Percentiles rank a stretch among this genome's conserved stretches.
Evolutionary conservation across 2,113 vertebrate species (phyloP).

Genomic region (Lagenorhynchus albirostris): DNA sequence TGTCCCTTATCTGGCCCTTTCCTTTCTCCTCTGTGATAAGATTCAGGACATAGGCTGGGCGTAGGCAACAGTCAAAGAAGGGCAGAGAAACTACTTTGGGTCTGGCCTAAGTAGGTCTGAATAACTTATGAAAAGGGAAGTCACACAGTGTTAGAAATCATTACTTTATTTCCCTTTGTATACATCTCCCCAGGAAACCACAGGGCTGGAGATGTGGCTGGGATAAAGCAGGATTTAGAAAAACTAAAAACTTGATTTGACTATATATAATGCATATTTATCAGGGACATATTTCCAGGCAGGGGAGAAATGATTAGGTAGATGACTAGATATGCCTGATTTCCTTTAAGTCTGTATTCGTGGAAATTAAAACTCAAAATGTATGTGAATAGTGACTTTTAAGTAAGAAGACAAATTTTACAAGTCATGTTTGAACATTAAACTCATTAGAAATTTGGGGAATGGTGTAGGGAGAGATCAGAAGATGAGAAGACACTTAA

Average conservation of each 20-base stretch:
- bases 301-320: neutral
- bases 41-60: neutral
- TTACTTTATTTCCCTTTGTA: slow-evolving; percentile 14
- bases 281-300: neutral
- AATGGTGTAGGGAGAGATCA: neutral
- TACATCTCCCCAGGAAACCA: neutral
- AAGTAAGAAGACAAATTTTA: neutral
- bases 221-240: neutral
- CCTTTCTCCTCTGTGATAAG: neutral
- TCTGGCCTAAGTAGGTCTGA: neutral
- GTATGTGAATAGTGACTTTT: neutral
- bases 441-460: neutral
- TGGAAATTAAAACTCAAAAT: neutral
- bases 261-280: neutral
- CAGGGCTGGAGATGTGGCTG: neutral
- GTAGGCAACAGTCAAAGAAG: neutral
- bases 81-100: neutral
- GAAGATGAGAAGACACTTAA: neutral
- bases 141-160: neutral
- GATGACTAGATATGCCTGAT: neutral
- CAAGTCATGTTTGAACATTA: neutral
- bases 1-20: neutral
- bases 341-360: neutral
- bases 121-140: neutral
- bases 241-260: neutral